Conservation (phyloP, 1,140 invertebrate species). For the Drosophila navojoa region DNA sequence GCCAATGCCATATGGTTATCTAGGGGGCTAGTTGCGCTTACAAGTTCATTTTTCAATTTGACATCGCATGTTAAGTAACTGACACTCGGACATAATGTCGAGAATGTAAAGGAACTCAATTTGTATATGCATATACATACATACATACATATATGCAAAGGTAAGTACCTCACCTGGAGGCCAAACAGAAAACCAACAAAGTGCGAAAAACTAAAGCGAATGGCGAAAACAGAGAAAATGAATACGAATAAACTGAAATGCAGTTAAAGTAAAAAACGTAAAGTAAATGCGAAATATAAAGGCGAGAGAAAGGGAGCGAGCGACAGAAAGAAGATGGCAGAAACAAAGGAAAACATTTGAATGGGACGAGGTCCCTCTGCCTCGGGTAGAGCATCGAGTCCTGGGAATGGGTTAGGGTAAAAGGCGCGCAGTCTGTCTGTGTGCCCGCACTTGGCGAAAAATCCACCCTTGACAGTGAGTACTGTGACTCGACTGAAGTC, state of each 20-base stretch:
- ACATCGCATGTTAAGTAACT: constrained; percentile 46
- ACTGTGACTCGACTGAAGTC: constrained; percentile 41
- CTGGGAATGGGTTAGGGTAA: constrained; percentile 9
- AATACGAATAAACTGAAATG: constrained; percentile 10
- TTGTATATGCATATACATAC: constrained; percentile 27
- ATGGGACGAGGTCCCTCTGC: constrained; percentile 13
- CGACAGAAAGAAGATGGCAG: constrained; percentile 38
- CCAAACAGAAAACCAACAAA: constrained; percentile 24
- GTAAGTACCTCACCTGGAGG: constrained; percentile 26
- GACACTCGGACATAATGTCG: constrained; percentile 44
- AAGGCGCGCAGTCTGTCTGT: constrained; percentile 25
- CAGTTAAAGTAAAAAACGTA: constrained; percentile 36
- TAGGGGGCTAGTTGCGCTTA: neutral
- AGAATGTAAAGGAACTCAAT: constrained; percentile 42
- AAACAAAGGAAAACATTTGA: constrained; percentile 65
- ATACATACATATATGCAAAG: neutral
- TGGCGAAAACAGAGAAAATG: constrained; percentile 18
- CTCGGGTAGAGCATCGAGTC: constrained; percentile 3
- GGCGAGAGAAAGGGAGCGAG: constrained; percentile 19
- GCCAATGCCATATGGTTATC: constrained; percentile 31
- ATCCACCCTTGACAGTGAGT: constrained; percentile 64
- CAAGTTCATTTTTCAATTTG: constrained; percentile 49
- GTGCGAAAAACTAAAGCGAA: constrained; percentile 42
- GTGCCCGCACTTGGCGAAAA: constrained; percentile 60
- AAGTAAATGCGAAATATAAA: constrained; percentile 20